Evolutionary conservation across 2,113 vertebrate species (phyloP).

Genomic region (Erinaceus europaeus): DNA sequence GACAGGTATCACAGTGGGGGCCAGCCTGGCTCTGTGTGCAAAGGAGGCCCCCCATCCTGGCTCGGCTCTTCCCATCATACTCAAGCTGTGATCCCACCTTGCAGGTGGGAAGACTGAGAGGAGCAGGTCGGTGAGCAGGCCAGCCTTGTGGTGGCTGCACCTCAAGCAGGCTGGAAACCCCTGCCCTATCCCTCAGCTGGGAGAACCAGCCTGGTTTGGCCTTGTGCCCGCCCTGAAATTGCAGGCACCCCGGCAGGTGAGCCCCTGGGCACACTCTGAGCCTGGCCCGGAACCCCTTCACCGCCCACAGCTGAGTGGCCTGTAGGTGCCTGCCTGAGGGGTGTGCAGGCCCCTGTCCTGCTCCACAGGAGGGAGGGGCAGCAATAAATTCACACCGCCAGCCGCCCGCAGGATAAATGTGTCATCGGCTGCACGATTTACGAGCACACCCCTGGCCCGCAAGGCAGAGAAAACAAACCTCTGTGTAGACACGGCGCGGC

Average conservation of each 20-base stretch:
- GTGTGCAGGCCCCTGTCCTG: conserved; percentile 52
- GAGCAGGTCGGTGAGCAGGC: not conserved
- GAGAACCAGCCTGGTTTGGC: not conserved
- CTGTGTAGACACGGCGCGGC: conserved; percentile 66
- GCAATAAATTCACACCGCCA: conserved; percentile 84
- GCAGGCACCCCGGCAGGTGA: not conserved
- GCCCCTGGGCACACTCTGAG: not conserved
- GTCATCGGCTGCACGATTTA: conserved; percentile 81
- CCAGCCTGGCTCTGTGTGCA: not conserved
- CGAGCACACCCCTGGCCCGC: conserved; percentile 79
- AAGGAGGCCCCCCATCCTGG: not conserved
- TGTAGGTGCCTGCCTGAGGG: conserved; percentile 59
- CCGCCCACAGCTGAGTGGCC: conserved; percentile 34
- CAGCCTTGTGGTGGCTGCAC: not conserved
- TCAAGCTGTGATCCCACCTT: not conserved
- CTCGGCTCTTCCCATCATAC: not conserved
- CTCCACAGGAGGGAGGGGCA: conserved; percentile 59
- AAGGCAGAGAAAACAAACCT: conserved; percentile 79
- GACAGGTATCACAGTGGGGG: too few species aligned
- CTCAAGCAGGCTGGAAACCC: not conserved
- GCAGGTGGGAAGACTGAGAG: conserved; percentile 9
- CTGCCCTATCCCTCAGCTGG: not conserved
- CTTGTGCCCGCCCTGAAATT: not conserved
- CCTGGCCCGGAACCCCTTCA: not conserved
- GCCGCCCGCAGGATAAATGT: conserved; percentile 76